Evolutionary conservation across 2,888 invertebrate species (phyloP).

Genomic region (Physocephala rufipes): DNA sequence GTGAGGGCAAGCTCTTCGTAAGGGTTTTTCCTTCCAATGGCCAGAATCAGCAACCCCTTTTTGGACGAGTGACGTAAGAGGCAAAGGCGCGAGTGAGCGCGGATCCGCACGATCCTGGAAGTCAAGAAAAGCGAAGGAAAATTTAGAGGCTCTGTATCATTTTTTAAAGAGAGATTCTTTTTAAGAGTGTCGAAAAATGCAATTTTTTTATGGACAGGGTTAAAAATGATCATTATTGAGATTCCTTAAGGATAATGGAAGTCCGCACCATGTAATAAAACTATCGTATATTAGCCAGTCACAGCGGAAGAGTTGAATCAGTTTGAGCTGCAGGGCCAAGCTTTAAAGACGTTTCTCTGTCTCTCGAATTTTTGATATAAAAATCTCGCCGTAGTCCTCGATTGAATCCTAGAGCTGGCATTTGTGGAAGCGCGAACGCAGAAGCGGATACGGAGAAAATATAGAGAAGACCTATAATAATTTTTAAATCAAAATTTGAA

Average conservation of each 20-base stretch:
- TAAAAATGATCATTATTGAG: constrained; percentile 42
- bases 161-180: constrained; percentile 8
- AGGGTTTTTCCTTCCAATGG: constrained; percentile 1
- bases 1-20: background rate
- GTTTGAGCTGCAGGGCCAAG: constrained; percentile 63
- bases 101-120: background rate
- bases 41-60: background rate
- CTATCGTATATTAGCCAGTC: constrained; percentile 56
- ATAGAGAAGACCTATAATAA: constrained; percentile 29
- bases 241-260: constrained; percentile 26
- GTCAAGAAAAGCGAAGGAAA: constrained; percentile 11
- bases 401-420: background rate
- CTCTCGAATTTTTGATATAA: too few relatives aligned
- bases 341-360: constrained; percentile 45
- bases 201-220: constrained; percentile 29
- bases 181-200: constrained; percentile 28
- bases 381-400: background rate
- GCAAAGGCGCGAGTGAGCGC: background rate
- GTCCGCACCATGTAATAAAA: constrained; percentile 12
- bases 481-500: constrained; percentile 25
- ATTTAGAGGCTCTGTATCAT: constrained; percentile 5
- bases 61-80: background rate
- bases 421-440: constrained; percentile 13
- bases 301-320: constrained; percentile 61
- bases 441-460: constrained; percentile 8